Evolutionary conservation across 1,140 invertebrate genomes (phyloP), one percentile per base, ranked within the genome.

Genomic region (Ceratoteleas bidentatus): DNA sequence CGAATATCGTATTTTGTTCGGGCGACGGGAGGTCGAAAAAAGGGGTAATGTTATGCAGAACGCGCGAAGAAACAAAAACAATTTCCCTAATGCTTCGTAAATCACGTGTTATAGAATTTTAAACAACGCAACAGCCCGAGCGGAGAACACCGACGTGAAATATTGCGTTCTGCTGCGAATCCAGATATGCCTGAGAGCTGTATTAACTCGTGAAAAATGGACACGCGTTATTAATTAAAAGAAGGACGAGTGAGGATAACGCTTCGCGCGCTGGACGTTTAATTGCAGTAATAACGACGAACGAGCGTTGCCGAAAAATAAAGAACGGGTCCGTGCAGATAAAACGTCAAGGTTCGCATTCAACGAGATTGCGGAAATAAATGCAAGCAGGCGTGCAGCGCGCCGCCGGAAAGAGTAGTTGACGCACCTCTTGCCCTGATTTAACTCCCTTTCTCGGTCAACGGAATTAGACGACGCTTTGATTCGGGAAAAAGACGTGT

Each of bases 391-490:
- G 70, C 70, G 58, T 81, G 49, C 57, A 72, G 61, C 62, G 13
- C 61, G 56, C 47, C 36, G 49, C 49, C 24, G 56, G 52, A 70
- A 65, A 78, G 66, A 72, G 68, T 79, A 47, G 61, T 62, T 74
- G 69, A 80, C 62, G 77, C 72, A 81, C 72, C 78, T 81, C 70
- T 75, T 81, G 72, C 32, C 70, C 72, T 75, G 72, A 69, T 81
- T 81, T 62, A 81, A 62, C 72, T 75, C 78, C 53, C 65, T 81
- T 81, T 75, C 78, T 81, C 78, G 72, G 78, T 75, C 78, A 81
- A 81, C 72, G 78, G 72, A 75, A 81, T 81, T 81, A 81, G 78
- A 81, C 72, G 78, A 60, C 47, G 62, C 64, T 80, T 81, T 81
- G 65, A 70, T 81, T 74, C 61, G 70, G 65, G 61, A 24, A 65